Evolutionary conservation across 2,113 vertebrate species (phyloP), one percentile per base, ranked within the genome.

Genomic region (Ceyx melanurus): DNA sequence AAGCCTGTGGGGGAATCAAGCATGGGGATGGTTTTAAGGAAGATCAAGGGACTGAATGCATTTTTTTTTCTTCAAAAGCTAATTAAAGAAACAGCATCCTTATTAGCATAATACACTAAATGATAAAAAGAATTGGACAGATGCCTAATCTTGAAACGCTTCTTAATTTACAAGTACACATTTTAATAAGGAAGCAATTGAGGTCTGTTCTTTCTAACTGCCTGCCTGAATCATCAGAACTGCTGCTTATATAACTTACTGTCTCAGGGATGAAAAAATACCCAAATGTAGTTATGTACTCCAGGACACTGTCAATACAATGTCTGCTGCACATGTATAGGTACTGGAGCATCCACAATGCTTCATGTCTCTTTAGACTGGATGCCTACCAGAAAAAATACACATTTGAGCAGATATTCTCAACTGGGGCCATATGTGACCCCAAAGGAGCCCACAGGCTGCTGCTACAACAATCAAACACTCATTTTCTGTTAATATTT

Each of bases 101-200:
- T 42, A 96, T 95, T 96, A 95, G 53, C 93, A 95, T 95, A 96
- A 96, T 86, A 28, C 43, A 84, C 43, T 90, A 86, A 94, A 96
- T 95, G 92, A 95, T 96, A 93, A 96, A 94, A 96, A 92, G 90
- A 93, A 91, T 95, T 96, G 93, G 94, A 93, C 68, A 93, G 93
- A 96, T 96, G 94, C 93, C 95, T 96, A 92, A 96, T 92, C 76
- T 93, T 93, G 86, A 94, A 95, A 90, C 90, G 72, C 82, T 90
- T 86, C 83, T 94, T 94, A 92, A 96, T 94, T 96, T 94, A 86
- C 90, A 92, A 96, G 92, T 88, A 74, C 35, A 71, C 26, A 67
- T 90, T 91, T 92, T 88, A 70, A 88, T 85, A 82, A 82, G 67
- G 87, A 78, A 88, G 79, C 18, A 84, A 11, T 90, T 86, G 89